These are phyloP conservation scores for rat (Rattus norvegicus) DNA, from an alignment of 2,113 vertebrate species.

Conservation along the genomic window GRCr8 NC_086021.1:148515501-148516000, in stretches of 20 bases:
- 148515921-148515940: not conserved
- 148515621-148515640: conserved; percentile 13
- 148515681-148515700: not conserved
- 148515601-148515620: not conserved
- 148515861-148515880: not conserved
- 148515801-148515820: not conserved
- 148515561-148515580: conserved; percentile 12
- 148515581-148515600: conserved; percentile 12
- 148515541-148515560: conserved; percentile 16
- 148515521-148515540: conserved; percentile 1
- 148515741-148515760: not conserved
- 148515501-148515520: not conserved
- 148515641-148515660: not conserved
- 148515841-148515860: not conserved
- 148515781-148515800: not conserved
- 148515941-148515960: not conserved
- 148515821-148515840: not conserved
- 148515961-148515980: not conserved
- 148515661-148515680: not conserved
- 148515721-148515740: not conserved
- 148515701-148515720: not conserved
- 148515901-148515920: not conserved
- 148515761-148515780: not conserved
- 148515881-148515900: not conserved
- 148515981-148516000: conserved; percentile 33